Percentiles rank a stretch among this genome's conserved stretches.
Conservation (phyloP, 2,113 vertebrate species). For the Micronycteris hirsuta region DNA sequence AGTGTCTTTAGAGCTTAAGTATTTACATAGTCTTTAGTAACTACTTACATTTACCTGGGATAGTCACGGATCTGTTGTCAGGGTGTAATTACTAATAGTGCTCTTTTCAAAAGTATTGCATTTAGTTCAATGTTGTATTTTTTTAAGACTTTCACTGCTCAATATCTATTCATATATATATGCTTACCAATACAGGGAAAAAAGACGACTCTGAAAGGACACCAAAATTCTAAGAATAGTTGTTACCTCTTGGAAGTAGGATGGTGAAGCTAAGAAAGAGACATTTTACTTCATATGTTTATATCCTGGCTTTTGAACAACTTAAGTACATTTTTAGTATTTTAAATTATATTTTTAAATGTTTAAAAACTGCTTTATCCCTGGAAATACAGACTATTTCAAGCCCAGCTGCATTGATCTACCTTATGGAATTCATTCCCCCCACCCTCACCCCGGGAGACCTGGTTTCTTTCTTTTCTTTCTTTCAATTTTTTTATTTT, state of each 20-base stretch:
- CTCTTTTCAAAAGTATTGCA: not conserved
- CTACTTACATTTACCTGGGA: not conserved
- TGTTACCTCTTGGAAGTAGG: not conserved
- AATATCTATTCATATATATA: not conserved
- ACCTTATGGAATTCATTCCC: not conserved
- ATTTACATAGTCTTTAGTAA: not conserved
- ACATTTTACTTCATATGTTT: conserved; percentile 4
- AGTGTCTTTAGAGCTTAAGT: not conserved
- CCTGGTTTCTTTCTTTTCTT: not conserved
- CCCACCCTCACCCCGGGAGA: not conserved
- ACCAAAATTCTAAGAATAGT: not conserved
- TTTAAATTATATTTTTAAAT: not conserved
- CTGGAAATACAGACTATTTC: conserved; percentile 4
- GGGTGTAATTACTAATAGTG: not conserved
- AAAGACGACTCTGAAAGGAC: not conserved
- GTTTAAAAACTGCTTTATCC: not conserved
- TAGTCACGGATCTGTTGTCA: not conserved
- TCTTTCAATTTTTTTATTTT: not conserved
- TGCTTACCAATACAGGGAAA: not conserved
- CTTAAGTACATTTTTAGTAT: not conserved
- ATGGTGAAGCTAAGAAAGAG: not conserved
- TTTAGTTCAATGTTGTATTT: not conserved
- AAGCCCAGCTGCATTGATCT: not conserved
- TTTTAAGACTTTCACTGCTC: not conserved
- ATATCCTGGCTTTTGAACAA: not conserved